phyloP scores from a whole-genome alignment of 2,888 invertebrate species.

The Mylabris sibirica region DNA sequence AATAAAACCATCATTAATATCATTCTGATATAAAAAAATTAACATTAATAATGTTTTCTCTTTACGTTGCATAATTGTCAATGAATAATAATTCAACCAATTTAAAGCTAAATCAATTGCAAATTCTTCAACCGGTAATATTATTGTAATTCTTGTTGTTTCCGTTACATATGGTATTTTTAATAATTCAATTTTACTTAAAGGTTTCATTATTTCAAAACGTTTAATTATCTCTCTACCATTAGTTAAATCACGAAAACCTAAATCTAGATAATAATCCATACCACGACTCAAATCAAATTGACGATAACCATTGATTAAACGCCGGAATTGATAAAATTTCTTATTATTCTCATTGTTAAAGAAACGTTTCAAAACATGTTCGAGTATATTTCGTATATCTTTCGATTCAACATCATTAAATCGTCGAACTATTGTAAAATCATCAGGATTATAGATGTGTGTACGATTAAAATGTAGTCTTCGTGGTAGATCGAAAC shows the following conservation, averaged over 20 bases:
- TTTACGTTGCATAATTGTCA: slow-evolving; percentile 69
- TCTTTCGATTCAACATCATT: slow-evolving; percentile 74
- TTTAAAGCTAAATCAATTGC: slow-evolving; percentile 66
- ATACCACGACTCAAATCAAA: slow-evolving; percentile 87
- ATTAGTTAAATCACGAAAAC: slow-evolving; percentile 63
- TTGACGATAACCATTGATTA: slow-evolving; percentile 76
- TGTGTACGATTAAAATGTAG: slow-evolving; percentile 86
- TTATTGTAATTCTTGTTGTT: slow-evolving; percentile 80
- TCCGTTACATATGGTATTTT: slow-evolving; percentile 97
- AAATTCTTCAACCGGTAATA: slow-evolving; percentile 73
- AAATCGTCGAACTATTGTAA: slow-evolving; percentile 72
- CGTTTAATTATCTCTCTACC: slow-evolving; percentile 65
- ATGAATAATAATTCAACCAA: slow-evolving; percentile 77
- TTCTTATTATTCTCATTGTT: slow-evolving; percentile 56
- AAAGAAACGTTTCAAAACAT: slow-evolving; percentile 10
- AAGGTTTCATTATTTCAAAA: slow-evolving; percentile 81
- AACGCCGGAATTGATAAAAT: slow-evolving; percentile 64
- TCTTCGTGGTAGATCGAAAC: slow-evolving; percentile 88
- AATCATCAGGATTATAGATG: slow-evolving; percentile 82
- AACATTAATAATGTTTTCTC: slow-evolving; percentile 81
- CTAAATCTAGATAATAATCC: slow-evolving; percentile 83
- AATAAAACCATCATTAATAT: slow-evolving; percentile 63
- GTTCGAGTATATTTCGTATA: slow-evolving; percentile 63
- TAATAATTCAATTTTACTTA: slow-evolving; percentile 88
- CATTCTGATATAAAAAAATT: slow-evolving; percentile 73